Percentiles rank a stretch among this genome's conserved stretches.
Evolutionary conservation across 2,113 vertebrate species (phyloP).

Genomic region (Atrichornis clamosus): DNA sequence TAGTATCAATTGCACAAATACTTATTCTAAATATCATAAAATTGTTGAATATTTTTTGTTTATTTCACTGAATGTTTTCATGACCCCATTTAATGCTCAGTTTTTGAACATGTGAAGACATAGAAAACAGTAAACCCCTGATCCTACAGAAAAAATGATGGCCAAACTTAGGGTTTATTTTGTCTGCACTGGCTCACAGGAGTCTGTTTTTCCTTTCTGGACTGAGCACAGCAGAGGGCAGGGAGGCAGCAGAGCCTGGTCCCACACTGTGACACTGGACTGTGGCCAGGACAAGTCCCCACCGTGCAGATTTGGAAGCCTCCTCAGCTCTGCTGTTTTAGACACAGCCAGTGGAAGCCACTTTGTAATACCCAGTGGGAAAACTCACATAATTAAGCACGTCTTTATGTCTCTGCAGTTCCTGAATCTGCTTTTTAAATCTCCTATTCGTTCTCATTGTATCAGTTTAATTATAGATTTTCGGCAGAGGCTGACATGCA

Average conservation of each 20-base stretch:
- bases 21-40: neutral
- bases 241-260: neutral
- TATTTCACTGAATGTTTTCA: neutral
- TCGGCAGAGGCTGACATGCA: conserved; percentile 1
- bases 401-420: neutral
- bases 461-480: conserved; percentile 2
- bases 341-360: neutral
- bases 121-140: neutral
- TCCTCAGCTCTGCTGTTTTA: neutral
- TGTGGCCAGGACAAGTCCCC: neutral
- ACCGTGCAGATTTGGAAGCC: neutral
- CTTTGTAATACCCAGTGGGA: neutral
- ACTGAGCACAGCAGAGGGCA: neutral
- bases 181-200: neutral
- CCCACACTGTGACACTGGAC: fast-evolving
- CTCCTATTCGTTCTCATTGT: neutral
- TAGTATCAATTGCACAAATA: neutral
- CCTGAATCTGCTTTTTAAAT: neutral
- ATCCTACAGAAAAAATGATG: neutral
- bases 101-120: neutral
- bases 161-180: neutral
- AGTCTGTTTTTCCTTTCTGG: neutral
- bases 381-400: neutral
- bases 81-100: neutral
- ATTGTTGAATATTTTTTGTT: neutral